phyloP scores from a whole-genome alignment of 2,888 invertebrate genomes.

The Lingula anatina region DNA sequence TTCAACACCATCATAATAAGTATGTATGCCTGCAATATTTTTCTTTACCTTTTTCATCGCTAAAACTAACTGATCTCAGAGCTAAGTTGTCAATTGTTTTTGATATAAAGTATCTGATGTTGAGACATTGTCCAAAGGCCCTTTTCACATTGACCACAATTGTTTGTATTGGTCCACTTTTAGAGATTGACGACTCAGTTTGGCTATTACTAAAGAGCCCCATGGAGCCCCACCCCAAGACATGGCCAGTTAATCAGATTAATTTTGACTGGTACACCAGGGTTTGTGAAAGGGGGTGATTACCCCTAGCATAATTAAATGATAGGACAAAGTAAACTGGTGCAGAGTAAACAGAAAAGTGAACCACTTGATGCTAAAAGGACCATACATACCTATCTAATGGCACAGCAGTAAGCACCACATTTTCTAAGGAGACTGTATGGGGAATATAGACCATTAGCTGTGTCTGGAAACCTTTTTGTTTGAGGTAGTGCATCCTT shows the following conservation, averaged over 20 bases:
- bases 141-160: no score
- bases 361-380: not conserved
- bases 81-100: no score
- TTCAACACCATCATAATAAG: no score
- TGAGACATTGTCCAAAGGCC: no score
- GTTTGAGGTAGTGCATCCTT: constrained; percentile 61
- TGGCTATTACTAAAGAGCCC: no score
- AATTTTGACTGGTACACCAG: no score
- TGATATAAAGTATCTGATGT: no score
- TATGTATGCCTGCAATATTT: no score
- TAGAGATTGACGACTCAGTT: no score
- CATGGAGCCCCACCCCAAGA: not conserved
- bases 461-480: constrained; percentile 59
- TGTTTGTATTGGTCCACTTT: no score
- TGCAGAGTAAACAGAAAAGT: not conserved
- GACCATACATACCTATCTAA: not conserved
- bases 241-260: not conserved
- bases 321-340: not conserved
- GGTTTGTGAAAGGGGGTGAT: not conserved
- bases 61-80: no score
- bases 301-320: not conserved
- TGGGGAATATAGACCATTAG: constrained; percentile 65
- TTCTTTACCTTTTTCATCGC: no score
- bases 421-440: constrained; percentile 71
- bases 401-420: constrained; percentile 64